phyloP scores from a whole-genome alignment of 2,888 invertebrate genomes.

The Suillia variegata region DNA sequence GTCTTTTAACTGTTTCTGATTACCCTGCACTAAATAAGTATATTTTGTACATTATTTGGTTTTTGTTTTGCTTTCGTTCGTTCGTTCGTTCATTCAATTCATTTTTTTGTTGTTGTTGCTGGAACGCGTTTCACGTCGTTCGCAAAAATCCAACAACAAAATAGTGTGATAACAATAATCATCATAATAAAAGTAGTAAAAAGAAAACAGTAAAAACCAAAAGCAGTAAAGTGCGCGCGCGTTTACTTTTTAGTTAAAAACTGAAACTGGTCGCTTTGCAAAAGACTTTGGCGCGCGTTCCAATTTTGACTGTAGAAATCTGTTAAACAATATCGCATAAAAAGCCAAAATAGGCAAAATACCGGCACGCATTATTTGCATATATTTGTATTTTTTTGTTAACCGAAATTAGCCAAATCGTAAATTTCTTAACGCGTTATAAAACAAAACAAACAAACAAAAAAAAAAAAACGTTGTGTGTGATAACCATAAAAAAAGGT shows the following conservation, averaged over 20 bases:
- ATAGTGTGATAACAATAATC: not conserved
- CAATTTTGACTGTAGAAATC: not conserved
- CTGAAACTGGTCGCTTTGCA: not conserved
- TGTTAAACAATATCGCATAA: no score
- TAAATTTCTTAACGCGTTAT: not conserved
- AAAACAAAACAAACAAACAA: conserved; percentile 25
- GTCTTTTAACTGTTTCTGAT: conserved; percentile 48
- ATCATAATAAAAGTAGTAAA: conserved; percentile 13
- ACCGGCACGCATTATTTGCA: no score
- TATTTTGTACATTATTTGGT: conserved; percentile 28
- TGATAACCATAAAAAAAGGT: conserved; percentile 4
- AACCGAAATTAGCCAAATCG: not conserved
- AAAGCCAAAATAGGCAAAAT: no score
- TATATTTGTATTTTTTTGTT: no score
- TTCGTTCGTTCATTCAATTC: not conserved
- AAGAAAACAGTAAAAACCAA: conserved; percentile 11
- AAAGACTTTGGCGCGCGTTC: not conserved
- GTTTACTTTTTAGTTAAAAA: not conserved
- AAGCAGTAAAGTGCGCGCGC: conserved; percentile 3
- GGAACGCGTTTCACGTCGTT: conserved; percentile 23
- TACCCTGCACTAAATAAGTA: no score
- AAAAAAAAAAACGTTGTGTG: conserved; percentile 21
- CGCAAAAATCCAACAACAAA: conserved; percentile 16
- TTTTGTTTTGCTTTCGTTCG: no score
- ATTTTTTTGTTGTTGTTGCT: not conserved